Evolutionary conservation across 2,797 vertebrate species (phyloP), one percentile per base, ranked within the genome.

Genomic region (Staurois parvus): DNA sequence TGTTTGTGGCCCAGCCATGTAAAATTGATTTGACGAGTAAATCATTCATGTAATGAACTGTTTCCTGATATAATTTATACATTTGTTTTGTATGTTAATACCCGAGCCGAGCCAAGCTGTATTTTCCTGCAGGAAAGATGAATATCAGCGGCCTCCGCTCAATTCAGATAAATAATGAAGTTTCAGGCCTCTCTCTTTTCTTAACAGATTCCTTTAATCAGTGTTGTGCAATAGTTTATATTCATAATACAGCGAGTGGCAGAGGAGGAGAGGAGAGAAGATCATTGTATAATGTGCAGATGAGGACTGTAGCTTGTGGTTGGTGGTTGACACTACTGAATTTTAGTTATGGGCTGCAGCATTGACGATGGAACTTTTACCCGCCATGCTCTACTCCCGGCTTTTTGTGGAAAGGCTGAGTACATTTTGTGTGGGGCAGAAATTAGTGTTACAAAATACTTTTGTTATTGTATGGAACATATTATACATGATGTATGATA

Each of bases 21-120:
- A 48, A 83, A 67, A 76, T 83, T 83, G 59, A 66, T 83, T 80
- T 83, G 62, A 76, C 75, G n/a, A 67, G 81, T 76, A 83, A 83
- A 83, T 83, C 72, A 76, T 75, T 83, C 62, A 76, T 52, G 72
- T 83, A 83, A 76, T 76, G 81, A 83, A 76, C 81, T 83, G 81
- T 83, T 83, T 83, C 64, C 70, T 37, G 52, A 76, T 76, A 83
- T 76, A 83, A 76, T 83, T 83, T 83, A 83, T 66, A 75, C 72
- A 67, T 80, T 72, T 80, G 67, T 72, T 80, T 80, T 70, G 78
- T 83, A 83, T 52, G 56, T 76, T 76, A 83, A 76, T 83, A 67
- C 72, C 68, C 40, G 13, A 48, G 37, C 42, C 17, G 52, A 67
- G 72, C 42, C 17, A 34, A 67, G 72, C 73, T 76, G 62, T 76